phyloP scores from a whole-genome alignment of 2,113 vertebrate genomes.

The Lycocorax pyrrhopterus region DNA sequence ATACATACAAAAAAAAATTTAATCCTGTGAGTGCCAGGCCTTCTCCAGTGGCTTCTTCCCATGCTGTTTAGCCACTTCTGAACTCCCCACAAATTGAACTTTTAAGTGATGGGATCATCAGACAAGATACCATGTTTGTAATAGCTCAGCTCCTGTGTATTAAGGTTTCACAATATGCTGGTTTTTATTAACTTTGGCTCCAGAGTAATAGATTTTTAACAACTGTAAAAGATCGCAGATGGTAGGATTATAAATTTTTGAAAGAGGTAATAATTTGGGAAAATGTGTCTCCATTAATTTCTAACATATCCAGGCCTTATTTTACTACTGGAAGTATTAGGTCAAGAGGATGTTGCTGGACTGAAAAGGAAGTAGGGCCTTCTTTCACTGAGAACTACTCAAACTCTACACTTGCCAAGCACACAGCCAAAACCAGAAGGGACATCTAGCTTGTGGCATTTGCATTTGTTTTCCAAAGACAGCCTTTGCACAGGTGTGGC shows the following conservation, averaged over 20 bases:
- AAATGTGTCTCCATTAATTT: not conserved
- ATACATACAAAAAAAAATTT: rapidly evolving
- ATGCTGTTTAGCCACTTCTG: not conserved
- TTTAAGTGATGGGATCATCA: not conserved
- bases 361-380: not conserved
- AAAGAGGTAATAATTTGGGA: not conserved
- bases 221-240: not conserved
- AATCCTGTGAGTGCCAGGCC: not conserved
- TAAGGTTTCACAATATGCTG: not conserved
- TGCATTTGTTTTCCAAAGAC: not conserved
- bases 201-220: not conserved
- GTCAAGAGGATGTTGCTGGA: not conserved
- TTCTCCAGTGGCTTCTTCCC: not conserved
- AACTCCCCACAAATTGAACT: not conserved
- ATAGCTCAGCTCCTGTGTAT: not conserved
- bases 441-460: not conserved
- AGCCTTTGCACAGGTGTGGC: not conserved
- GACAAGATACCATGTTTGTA: not conserved
- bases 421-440: not conserved
- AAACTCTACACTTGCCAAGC: not conserved
- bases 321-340: not conserved
- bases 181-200: not conserved
- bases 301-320: not conserved
- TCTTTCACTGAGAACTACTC: not conserved
- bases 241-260: not conserved